Evolutionary conservation across 2,113 vertebrate species (phyloP), one percentile per base, ranked within the genome.

Genomic region (Vanacampus margaritifer): DNA sequence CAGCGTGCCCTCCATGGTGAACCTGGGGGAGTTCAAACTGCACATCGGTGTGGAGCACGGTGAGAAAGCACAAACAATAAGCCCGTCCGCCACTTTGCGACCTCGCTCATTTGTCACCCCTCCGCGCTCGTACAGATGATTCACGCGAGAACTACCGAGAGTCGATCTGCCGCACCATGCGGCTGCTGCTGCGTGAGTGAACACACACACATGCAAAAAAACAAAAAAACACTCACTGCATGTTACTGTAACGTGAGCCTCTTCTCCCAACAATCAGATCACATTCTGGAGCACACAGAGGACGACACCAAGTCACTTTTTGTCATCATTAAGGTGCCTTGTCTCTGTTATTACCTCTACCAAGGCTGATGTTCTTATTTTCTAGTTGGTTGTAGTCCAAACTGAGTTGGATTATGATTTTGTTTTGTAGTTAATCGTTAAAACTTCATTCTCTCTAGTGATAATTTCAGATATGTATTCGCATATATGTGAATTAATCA

Each of bases 251-350:
- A 62, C 23, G 23, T 24, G 23, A 24, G 13, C 36, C 1, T 53
- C 16, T 32, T 36, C 48, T 74, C 60, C 59, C 35, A 64, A 45
- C 26, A 10, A 53, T 53, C 75, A 93, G 97, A 93, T 81, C 93
- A 95, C 73, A 94, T 99, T 79, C 89, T 98, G 87, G 93, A 96
- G 79, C 91, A 95, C 74, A 96, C 96, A 2, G 96, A 99, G 86
- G 97, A 99, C 85, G 97, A 99, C 82, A 99, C 94, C 68, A 99
- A 98, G 83, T 98, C 96, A 0, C 92, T 98, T 24, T 99, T 99
- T 80, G 91, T 95, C 75, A 95, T 98, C 88, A 98, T 98, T 90
- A 96, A 98, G 96, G 96, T 98, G 41, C 41, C 17, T 9, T 8
- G 26, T 8, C 37, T 17, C 43, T 39, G 23, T 48, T 45, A 1